Evolutionary conservation across 2,797 vertebrate genomes (phyloP), one percentile per base, ranked within the genome.

Genomic region (Malacoctenus gilli): DNA sequence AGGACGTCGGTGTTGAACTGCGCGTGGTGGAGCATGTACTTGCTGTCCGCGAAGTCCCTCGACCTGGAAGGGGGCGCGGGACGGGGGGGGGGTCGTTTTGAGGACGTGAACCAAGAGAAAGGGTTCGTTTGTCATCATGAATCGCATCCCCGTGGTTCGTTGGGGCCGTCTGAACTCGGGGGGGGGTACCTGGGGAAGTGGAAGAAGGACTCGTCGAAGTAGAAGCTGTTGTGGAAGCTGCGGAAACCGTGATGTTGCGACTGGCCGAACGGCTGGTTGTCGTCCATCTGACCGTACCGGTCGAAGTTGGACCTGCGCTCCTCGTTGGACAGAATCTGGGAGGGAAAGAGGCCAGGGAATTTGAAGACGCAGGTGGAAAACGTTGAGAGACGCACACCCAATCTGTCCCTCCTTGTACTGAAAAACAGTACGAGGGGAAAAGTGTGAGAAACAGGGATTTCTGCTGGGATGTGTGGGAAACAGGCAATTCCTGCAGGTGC

Each of bases 181-280:
- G n/a, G n/a, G n/a, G n/a, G 15, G 14, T 77, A 87, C 89, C 86
- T 90, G 8, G 94, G 93, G 64, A 98, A 98, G 35, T 96, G 93
- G 79, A 98, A 98, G 73, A 98, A 98, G 0, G 95, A 95, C 56
- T 98, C 96, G 0, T 99, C 96, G 0, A 98, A 99, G 59, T 96
- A 98, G 80, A 99, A 98, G 53, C 92, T 95, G 38, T 93, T 92
- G 0, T 95, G 95, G 85, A 95, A 98, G 55, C 90, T 90, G n/a
- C 91, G 94, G 89, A 94, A 96, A 43, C 91, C 93, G 0, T 91
- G 87, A 48, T 87, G 93, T 4, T 93, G 93, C 0, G 93, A 90
- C 68, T 95, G 94, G 5, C 90, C 85, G 23, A 91, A 92, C n/a
- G 91, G 92, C 69, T 94, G 93, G 77, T 88, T 94, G 14, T 96